Percentiles rank a stretch among this genome's conserved stretches.
Evolutionary conservation across 2,797 vertebrate genomes (phyloP).

Genomic region (Myotis myotis): DNA sequence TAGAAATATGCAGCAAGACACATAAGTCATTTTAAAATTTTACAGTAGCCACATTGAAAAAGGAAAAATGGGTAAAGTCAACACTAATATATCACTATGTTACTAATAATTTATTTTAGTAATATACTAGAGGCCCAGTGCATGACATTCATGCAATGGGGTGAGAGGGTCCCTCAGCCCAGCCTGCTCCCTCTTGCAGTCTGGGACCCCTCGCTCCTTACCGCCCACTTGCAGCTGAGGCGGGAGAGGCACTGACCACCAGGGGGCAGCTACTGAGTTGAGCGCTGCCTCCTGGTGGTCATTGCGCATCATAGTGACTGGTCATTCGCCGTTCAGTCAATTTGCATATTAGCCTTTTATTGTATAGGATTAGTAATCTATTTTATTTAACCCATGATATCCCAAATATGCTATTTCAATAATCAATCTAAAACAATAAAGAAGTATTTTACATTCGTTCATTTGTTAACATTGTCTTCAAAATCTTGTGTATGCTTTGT

Average conservation of each 20-base stretch:
- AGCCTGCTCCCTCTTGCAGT: too few relatives aligned
- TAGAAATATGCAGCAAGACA: neutral
- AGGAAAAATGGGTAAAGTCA: neutral
- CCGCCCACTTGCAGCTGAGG: too few relatives aligned
- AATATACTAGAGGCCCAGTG: neutral
- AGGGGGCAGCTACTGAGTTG: too few relatives aligned
- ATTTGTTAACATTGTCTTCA: neutral
- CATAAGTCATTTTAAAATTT: neutral
- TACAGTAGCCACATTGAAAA: neutral
- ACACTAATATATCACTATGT: neutral
- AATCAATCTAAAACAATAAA: conserved; percentile 1
- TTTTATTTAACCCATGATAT: neutral
- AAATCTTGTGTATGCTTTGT: neutral
- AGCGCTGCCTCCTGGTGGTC: too few relatives aligned
- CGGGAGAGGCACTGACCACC: too few relatives aligned
- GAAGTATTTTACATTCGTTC: neutral
- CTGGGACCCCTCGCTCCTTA: too few relatives aligned
- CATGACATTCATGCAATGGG: too few relatives aligned
- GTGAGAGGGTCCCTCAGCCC: too few relatives aligned
- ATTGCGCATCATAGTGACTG: too few relatives aligned
- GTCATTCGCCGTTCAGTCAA: too few relatives aligned
- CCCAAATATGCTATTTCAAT: conserved; percentile 34
- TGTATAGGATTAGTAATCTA: neutral
- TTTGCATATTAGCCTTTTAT: too few relatives aligned
- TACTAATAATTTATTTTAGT: neutral